Evolutionary conservation across 92 coral and sea anemone genomes (phyloP).

Genomic region (Bergia puertoricense): DNA sequence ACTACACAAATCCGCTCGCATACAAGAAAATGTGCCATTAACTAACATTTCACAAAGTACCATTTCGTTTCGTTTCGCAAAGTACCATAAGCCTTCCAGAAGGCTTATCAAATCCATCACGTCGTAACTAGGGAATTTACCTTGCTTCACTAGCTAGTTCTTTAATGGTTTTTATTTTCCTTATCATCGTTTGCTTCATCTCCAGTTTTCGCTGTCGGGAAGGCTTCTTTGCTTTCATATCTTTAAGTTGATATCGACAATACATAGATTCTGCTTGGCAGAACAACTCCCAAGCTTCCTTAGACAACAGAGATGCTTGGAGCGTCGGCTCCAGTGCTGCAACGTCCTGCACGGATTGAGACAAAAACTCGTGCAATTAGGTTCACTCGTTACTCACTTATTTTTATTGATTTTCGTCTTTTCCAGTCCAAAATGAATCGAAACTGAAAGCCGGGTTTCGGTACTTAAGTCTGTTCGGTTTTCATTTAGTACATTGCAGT

Average conservation of each 20-base stretch:
- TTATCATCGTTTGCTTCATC: conserved; percentile 44
- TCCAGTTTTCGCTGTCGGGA: conserved; percentile 26
- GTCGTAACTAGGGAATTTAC: no score
- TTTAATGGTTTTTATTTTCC: no score
- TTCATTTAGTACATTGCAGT: neutral
- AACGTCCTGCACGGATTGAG: conserved; percentile 12
- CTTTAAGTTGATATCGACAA: conserved; percentile 8
- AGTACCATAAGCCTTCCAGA: no score
- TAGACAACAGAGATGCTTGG: conserved; percentile 48
- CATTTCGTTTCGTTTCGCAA: no score
- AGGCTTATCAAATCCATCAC: no score
- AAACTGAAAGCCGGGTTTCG: neutral
- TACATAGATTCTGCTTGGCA: conserved; percentile 32
- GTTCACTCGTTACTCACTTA: neutral
- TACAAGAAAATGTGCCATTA: no score
- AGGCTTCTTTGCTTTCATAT: conserved; percentile 35
- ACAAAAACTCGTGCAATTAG: neutral
- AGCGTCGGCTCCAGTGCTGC: conserved; percentile 42
- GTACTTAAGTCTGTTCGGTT: neutral
- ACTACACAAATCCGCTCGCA: no score
- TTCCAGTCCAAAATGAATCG: neutral
- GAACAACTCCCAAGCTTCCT: conserved; percentile 47
- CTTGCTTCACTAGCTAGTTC: no score
- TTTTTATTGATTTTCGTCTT: neutral
- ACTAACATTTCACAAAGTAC: no score